Evolutionary conservation across 2,888 invertebrate species (phyloP), one percentile per base, ranked within the genome.

Genomic region (Luffia ferchaultella): DNA sequence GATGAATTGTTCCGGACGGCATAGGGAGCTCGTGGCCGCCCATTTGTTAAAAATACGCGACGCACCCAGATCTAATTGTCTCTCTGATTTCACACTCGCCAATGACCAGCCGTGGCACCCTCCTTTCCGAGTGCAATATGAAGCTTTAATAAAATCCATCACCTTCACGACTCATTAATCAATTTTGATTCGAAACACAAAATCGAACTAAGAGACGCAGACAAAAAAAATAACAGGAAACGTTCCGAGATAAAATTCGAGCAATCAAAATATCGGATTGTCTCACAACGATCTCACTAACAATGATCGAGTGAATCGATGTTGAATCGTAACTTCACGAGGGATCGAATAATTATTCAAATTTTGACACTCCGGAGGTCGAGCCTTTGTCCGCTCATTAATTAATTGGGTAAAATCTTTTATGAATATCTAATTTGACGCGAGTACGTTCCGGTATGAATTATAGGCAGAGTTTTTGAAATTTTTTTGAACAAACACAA

Each of bases 31-130:
- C 56, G 57, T 62, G 68, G 68, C 63, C 76, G 79, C 80, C 79
- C 83, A 83, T 83, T 82, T 83, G 83, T 83, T 83, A 83, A 83
- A 83, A 83, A 83, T 80, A 83, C 83, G 80, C 78, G 30, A 30
- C 77, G 78, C 78, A 78, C 78, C 69, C 62, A 77, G 77, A 82
- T 82, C 78, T 82, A 82, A 83, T 83, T 83, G 83, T 82, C 82
- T 82, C 78, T 83, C 80, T 82, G 77, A 82, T 83, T 82, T 82
- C 79, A 80, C 76, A 74, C 80, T 30, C 30, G 30, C 30, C 30
- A 12, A 12, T 30, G 30, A 30, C 30, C 30, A 12, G 30, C 30
- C 30, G 30, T 12, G 30, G 30, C n/a, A n/a, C 30, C 30, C 30
- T 30, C 30, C 30, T n/a, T n/a, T n/a, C n/a, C n/a, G n/a, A n/a